phyloP scores from a whole-genome alignment of 92 coral and sea anemone genomes.

The Porites lobata region DNA sequence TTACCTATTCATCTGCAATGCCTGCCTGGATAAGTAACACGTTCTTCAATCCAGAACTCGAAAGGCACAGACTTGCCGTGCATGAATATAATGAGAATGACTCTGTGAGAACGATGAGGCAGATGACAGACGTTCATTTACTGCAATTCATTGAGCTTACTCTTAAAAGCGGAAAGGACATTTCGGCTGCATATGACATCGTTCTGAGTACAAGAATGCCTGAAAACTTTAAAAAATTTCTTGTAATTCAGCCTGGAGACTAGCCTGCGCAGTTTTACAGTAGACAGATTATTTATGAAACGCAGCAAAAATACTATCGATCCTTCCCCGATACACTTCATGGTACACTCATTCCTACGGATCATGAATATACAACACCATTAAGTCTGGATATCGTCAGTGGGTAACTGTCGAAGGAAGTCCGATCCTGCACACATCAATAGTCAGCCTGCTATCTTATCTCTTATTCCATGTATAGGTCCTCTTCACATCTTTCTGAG shows the following conservation, averaged over 20 bases:
- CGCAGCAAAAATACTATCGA: neutral
- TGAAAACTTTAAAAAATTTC: neutral
- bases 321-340: neutral
- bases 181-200: neutral
- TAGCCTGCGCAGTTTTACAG: constrained; percentile 20
- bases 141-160: constrained; percentile 49
- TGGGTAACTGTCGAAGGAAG: neutral
- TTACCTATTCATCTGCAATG: constrained; percentile 34
- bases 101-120: neutral
- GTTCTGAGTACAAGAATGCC: constrained; percentile 34
- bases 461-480: neutral
- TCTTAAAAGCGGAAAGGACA: neutral
- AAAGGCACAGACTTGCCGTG: constrained; percentile 23
- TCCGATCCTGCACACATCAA: neutral
- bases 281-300: neutral
- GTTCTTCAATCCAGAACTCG: constrained; percentile 45
- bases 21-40: constrained; percentile 42
- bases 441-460: neutral
- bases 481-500: neutral
- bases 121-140: neutral
- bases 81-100: neutral
- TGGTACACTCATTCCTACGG: neutral
- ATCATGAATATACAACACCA: neutral
- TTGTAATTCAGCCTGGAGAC: constrained; percentile 7
- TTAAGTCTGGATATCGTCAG: neutral